phyloP scores from a whole-genome alignment of 2,113 vertebrate species.

The Oreochromis tanganicae region DNA sequence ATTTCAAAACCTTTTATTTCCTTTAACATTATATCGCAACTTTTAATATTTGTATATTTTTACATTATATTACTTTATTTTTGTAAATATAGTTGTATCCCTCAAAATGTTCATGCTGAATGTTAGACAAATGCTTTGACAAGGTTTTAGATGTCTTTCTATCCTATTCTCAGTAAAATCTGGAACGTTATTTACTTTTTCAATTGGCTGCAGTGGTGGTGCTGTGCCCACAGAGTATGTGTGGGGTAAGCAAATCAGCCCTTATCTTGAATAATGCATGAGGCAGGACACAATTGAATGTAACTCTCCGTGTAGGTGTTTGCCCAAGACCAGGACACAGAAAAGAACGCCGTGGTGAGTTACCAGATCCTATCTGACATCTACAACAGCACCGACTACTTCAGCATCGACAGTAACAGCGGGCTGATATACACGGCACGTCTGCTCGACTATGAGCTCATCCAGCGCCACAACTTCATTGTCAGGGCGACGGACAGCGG shows the following conservation, averaged over 20 bases:
- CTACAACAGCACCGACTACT: conserved; percentile 90
- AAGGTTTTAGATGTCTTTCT: background rate
- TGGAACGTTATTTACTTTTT: background rate
- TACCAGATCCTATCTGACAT: conserved; percentile 93
- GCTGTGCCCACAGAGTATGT: background rate
- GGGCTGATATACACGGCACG: conserved; percentile 85
- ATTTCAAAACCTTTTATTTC: background rate
- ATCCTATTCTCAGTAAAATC: background rate
- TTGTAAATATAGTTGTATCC: background rate
- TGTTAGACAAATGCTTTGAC: background rate
- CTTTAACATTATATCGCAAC: background rate
- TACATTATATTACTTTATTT: background rate
- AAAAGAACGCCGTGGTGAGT: conserved; percentile 78
- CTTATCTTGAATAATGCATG: conserved; percentile 32
- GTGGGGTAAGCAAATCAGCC: background rate
- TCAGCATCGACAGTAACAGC: conserved; percentile 85
- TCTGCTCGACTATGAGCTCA: conserved; percentile 85
- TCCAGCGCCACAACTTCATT: conserved; percentile 82
- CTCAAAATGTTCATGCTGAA: background rate
- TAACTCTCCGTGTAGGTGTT: conserved; percentile 66
- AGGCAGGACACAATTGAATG: background rate
- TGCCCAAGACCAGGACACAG: conserved; percentile 86
- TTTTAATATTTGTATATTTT: background rate
- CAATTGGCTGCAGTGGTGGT: background rate
- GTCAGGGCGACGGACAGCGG: conserved; percentile 86